Evolutionary conservation across 2,797 vertebrate species (phyloP).

Genomic region (Hephaestus fuliginosus): DNA sequence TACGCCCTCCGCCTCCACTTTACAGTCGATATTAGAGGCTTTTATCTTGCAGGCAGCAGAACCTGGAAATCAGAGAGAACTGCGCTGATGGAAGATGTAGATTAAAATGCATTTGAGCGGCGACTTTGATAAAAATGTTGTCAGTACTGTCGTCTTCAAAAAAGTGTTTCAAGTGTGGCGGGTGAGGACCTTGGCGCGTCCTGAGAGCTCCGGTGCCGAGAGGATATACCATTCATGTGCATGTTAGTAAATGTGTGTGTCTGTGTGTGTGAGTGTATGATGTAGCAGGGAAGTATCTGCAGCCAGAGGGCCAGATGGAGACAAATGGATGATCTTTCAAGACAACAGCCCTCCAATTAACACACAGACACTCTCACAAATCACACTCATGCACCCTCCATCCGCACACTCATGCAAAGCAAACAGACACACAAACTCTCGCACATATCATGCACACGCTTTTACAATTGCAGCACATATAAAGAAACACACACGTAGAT

Average conservation of each 20-base stretch:
- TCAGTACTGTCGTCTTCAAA: slow-evolving; percentile 19
- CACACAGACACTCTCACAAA: slow-evolving; percentile 74
- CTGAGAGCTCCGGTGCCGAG: slow-evolving; percentile 6
- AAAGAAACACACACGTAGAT: too few species aligned
- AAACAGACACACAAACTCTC: slow-evolving; percentile 22
- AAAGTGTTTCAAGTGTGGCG: slow-evolving; percentile 16
- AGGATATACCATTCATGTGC: slow-evolving; percentile 14
- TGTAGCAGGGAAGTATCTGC: slow-evolving; percentile 54
- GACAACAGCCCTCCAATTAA: slow-evolving; percentile 80
- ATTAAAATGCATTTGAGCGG: slow-evolving; percentile 59
- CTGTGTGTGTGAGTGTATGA: slow-evolving; percentile 35
- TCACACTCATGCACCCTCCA: slow-evolving; percentile 54
- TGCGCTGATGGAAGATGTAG: slow-evolving; percentile 47
- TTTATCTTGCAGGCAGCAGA: slow-evolving; percentile 49
- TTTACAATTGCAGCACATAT: too few species aligned
- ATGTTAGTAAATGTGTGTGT: slow-evolving; percentile 17
- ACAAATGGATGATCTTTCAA: slow-evolving; percentile 80
- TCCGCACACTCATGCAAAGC: slow-evolving; percentile 44
- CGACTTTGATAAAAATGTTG: slow-evolving; percentile 48
- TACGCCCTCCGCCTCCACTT: slow-evolving; percentile 30
- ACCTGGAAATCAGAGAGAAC: slow-evolving; percentile 32
- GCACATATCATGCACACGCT: not conserved
- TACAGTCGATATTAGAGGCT: slow-evolving; percentile 48
- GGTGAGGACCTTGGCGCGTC: slow-evolving; percentile 35
- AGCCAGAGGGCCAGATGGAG: slow-evolving; percentile 82